These are phyloP conservation scores for Drosophila nasuta DNA, from an alignment of 1,140 invertebrate species.

Conservation along the genomic window DNA sequence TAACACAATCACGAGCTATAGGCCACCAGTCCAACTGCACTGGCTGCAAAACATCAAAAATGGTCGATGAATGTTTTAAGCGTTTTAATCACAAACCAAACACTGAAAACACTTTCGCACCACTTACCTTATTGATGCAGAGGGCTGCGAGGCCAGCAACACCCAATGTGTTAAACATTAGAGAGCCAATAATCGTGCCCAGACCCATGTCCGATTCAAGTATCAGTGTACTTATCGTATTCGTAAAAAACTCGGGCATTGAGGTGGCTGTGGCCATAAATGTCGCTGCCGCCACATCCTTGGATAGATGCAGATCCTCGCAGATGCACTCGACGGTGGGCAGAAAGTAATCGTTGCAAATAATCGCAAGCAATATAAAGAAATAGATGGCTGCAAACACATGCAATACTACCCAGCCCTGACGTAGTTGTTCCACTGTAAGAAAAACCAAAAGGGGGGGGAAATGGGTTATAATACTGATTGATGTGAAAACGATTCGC, in stretches of 20 bases:
- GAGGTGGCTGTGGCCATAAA: constrained; percentile 96
- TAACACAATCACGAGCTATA: constrained; percentile 92
- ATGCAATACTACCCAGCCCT: constrained; percentile 91
- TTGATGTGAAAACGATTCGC: no score
- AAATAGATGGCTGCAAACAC: constrained; percentile 91
- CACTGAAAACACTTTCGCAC: neutral
- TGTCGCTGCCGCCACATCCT: constrained; percentile 95
- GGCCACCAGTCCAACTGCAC: constrained; percentile 94
- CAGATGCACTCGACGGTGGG: constrained; percentile 93
- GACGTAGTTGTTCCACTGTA: constrained; percentile 86
- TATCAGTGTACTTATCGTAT: constrained; percentile 93
- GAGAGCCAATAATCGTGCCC: constrained; percentile 94
- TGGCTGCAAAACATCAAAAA: constrained; percentile 86
- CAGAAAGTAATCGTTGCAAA: constrained; percentile 95
- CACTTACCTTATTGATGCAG: constrained; percentile 88
- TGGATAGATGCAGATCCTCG: constrained; percentile 89
- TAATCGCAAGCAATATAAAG: constrained; percentile 91
- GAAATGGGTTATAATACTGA: no score
- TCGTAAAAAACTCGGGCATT: constrained; percentile 95
- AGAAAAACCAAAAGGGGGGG: neutral
- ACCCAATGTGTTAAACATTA: constrained; percentile 95
- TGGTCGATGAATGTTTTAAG: neutral
- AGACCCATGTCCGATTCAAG: constrained; percentile 91
- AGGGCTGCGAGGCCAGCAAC: constrained; percentile 94
- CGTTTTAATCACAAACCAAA: neutral